Evolutionary conservation across 2,113 vertebrate species (phyloP), one percentile per base, ranked within the genome.

Genomic region (Xiphophorus hellerii): DNA sequence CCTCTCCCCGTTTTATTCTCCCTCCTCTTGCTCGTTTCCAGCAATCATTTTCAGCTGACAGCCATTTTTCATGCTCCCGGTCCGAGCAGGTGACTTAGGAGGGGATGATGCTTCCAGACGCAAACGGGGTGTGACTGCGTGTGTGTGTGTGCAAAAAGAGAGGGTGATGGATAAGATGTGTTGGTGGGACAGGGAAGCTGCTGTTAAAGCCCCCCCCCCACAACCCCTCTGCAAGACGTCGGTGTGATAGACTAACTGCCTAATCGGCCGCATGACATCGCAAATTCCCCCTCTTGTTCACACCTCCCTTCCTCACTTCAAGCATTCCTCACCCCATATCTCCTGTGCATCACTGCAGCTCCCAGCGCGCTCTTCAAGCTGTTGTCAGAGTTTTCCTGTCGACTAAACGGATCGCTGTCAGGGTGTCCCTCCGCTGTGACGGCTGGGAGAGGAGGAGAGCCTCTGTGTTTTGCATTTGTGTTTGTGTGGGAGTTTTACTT

Each of bases 21-120:
- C 87, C 87, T 85, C 78, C 76, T 79, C 71, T 37, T 75, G 85
- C 75, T 92, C 89, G 90, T 95, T 94, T 94, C 93, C 92, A 91
- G 93, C 94, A 96, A 96, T 96, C 96, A 96, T 96, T 96, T 95
- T 95, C 93, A 66, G 70, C 94, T 92, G 94, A 94, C 91, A 93
- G 93, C 95, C 95, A 97, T 98, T 97, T 97, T 95, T 97, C 96
- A 97, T 94, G 95, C 94, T 95, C 93, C 82, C 91, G 96, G 96
- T 96, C 95, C 93, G 94, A 96, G 96, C 93, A 93, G 93, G 95
- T 96, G 96, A 97, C 96, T 96, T 93, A 94, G 95, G 94, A 95
- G 94, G 95, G 94, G 95, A 96, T 96, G 96, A 97, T 96, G 93
- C 95, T 93, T 95, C 94, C 94, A 95, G 96, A 96, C 94, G 92